Evolutionary conservation across 2,113 vertebrate genomes (phyloP).

Genomic region (Hypocryptadius cinnamomeus): DNA sequence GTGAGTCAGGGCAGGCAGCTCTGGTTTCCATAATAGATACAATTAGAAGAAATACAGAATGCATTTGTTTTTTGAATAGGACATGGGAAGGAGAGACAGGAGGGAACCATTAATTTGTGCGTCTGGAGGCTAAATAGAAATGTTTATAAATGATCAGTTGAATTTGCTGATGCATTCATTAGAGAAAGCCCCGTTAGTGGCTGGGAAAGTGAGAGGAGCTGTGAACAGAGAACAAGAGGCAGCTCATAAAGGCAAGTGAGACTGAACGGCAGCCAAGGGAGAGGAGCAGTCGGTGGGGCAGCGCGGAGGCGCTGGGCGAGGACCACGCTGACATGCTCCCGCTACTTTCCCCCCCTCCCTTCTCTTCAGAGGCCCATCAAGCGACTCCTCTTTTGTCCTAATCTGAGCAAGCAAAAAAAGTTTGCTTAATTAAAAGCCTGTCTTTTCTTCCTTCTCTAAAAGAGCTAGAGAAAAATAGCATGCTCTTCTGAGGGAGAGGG

Average conservation of each 20-base stretch:
- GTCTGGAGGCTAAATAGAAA: conserved; percentile 35
- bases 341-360: neutral
- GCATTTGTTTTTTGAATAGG: conserved; percentile 15
- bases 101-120: neutral
- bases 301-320: conserved; percentile 11
- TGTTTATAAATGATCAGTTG: conserved; percentile 55
- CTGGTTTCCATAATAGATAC: conserved; percentile 36
- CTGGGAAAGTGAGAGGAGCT: conserved; percentile 52
- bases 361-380: conserved; percentile 22
- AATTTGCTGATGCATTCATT: conserved; percentile 57
- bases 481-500: conserved; percentile 38
- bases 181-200: conserved; percentile 10
- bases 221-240: conserved; percentile 57
- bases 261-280: conserved; percentile 70
- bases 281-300: conserved; percentile 41
- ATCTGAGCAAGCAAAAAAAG: conserved; percentile 48
- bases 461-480: neutral
- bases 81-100: neutral
- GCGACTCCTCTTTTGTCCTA: conserved; percentile 51
- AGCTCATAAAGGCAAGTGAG: conserved; percentile 63
- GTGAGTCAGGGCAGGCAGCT: conserved; percentile 13
- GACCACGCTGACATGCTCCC: conserved; percentile 30
- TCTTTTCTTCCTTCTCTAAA: conserved; percentile 41
- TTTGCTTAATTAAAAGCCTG: conserved; percentile 68
- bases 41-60: conserved; percentile 29